Conservation (phyloP, 2,888 invertebrate species). For the Odontocerum albicorne region DNA sequence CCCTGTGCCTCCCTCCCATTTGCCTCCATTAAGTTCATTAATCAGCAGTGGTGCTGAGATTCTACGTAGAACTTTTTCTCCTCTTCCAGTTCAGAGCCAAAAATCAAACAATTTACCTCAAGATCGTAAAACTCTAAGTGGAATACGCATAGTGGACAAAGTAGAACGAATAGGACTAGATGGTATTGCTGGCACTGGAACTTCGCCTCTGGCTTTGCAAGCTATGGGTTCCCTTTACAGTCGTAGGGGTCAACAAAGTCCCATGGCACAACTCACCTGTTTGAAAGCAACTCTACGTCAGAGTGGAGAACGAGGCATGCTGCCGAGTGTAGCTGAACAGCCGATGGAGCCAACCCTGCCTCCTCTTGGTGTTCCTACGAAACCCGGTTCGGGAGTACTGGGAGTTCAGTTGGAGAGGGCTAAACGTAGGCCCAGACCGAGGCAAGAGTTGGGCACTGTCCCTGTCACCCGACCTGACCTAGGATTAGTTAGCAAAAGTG, state of each 20-base stretch:
- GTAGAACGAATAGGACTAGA: conserved; percentile 70
- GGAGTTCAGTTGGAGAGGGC: conserved; percentile 48
- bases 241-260: conserved; percentile 69
- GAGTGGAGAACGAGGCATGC: conserved; percentile 42
- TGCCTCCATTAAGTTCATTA: conserved; percentile 55
- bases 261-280: conserved; percentile 79
- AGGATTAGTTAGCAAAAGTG: conserved; percentile 39
- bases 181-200: conserved; percentile 65
- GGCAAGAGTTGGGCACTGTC: conserved; percentile 41
- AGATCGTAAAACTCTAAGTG: conserved; percentile 46
- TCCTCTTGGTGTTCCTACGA: conserved; percentile 61
- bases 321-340: conserved; percentile 43
- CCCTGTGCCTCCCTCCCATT: conserved; percentile 43
- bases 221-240: conserved; percentile 61
- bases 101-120: not conserved
- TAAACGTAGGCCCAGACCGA: conserved; percentile 47
- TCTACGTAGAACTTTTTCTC: conserved; percentile 43
- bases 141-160: conserved; percentile 63
- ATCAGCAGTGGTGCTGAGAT: conserved; percentile 56
- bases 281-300: conserved; percentile 56
- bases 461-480: conserved; percentile 37
- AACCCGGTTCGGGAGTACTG: conserved; percentile 61
- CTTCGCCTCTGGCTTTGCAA: conserved; percentile 63
- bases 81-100: conserved; percentile 18
- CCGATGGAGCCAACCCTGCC: conserved; percentile 40